phyloP scores from a whole-genome alignment of 2,888 invertebrate genomes.

The Eristalis pertinax region DNA sequence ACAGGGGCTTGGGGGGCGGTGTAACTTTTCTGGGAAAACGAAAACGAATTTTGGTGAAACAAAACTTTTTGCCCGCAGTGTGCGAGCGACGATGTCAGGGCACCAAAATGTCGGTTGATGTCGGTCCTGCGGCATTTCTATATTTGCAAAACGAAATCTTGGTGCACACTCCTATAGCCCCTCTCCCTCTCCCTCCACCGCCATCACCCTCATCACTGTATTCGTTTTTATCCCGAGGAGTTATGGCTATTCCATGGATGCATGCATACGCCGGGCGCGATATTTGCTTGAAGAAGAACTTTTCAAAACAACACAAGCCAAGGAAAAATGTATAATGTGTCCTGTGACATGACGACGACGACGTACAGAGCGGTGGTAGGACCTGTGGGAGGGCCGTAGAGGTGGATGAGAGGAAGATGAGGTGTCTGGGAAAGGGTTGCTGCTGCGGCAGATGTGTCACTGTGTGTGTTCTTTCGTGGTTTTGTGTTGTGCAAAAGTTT shows the following conservation, averaged over 20 bases:
- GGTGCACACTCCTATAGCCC: neutral
- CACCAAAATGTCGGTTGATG: slow-evolving; percentile 51
- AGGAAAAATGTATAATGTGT: slow-evolving; percentile 59
- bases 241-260: slow-evolving; percentile 23
- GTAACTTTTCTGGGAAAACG: neutral
- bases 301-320: slow-evolving; percentile 58
- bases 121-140: slow-evolving; percentile 59
- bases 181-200: neutral
- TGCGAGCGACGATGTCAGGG: slow-evolving; percentile 21
- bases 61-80: slow-evolving; percentile 61
- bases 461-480: slow-evolving; percentile 41
- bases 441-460: slow-evolving; percentile 44
- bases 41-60: slow-evolving; percentile 9
- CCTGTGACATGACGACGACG: slow-evolving; percentile 5
- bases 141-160: slow-evolving; percentile 33
- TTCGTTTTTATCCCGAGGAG: slow-evolving; percentile 20
- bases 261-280: slow-evolving; percentile 56
- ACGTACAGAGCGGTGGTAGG: too few species aligned
- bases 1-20: too few species aligned
- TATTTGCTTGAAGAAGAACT: slow-evolving; percentile 57
- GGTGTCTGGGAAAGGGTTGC: neutral
- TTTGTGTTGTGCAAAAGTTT: slow-evolving; percentile 53
- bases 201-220: neutral
- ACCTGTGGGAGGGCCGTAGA: too few species aligned
- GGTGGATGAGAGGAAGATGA: neutral